Base-by-base conservation (phyloP, 2,113 vertebrate genomes). In the Strix aluco region DNA sequence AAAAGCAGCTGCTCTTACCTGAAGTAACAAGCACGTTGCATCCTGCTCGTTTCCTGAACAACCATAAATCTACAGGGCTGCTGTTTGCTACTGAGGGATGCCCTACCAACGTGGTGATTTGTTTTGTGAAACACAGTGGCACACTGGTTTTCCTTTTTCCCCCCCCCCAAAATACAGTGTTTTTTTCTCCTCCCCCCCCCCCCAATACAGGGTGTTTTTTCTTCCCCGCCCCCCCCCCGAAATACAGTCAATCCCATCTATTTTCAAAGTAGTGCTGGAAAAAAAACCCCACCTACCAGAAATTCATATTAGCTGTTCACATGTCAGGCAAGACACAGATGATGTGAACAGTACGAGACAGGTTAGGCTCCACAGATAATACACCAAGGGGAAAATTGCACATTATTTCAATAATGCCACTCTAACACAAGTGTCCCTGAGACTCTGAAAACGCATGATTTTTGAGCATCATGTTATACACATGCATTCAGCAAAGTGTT, bases 401-500 rank as follows among this genome's bases (percentile, higher is more conserved):
- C 58, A 1, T 67, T 67, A 49, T 54, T 67, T 69, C 44, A 38
- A 9, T 46, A 40, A 47, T 3, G 6, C 9, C 23, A 25, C 52
- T 46, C 40, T 27, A 25, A 36, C 36, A 5, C 10, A 19, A 51
- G 20, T 3, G 9, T 36, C 84, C 36, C 54, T 1, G 13, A 5
- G 30, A 5, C 34, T 38, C 44, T 36, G 29, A 26, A 40, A 66
- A 38, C 1, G 4, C 20, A 6, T 21, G 15, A 46, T 34, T 74
- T 73, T 22, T 6, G 12, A 49, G 34, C 36, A 57, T 32, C 46
- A 7, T 7, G 6, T 81, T 51, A 29, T 8, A n/a, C 9, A 18
- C 40, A 2, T 0, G 0, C 52, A 17, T 42, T 47, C 52, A 36
- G 36, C 32, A 34, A 52, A 58, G 16, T 4, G 1, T 61, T 71